These are phyloP conservation scores for Caenorhabditis sp. DNA, from an alignment of 2,888 invertebrate genomes.

Conservation along the genomic window DNA sequence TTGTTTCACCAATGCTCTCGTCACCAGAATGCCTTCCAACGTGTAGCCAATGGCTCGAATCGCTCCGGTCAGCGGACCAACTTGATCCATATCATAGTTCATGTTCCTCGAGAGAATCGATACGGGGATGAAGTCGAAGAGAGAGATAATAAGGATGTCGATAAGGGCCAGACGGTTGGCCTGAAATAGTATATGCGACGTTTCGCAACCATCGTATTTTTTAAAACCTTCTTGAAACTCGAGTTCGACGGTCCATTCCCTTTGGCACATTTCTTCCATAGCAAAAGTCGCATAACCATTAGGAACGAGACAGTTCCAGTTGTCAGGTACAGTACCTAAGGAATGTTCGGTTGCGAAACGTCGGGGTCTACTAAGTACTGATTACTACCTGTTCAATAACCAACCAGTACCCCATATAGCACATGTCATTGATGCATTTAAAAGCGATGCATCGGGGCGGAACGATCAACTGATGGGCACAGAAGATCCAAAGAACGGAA, in stretches of 20 bases:
- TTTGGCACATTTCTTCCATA: neutral
- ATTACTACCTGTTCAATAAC: neutral
- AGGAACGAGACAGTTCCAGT: too few species aligned
- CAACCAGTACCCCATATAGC: neutral
- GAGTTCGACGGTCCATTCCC: too few species aligned
- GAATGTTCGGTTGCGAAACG: too few species aligned
- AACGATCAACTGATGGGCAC: too few species aligned
- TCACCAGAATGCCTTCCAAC: too few species aligned
- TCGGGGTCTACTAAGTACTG: too few species aligned
- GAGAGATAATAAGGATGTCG: neutral
- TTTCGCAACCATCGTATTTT: neutral
- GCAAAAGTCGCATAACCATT: neutral
- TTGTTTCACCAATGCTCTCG: too few species aligned
- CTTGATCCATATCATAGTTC: neutral
- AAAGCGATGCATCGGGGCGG: neutral
- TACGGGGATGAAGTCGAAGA: neutral
- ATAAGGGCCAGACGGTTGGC: neutral
- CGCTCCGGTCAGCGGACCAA: too few species aligned
- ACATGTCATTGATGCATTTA: neutral
- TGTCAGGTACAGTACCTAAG: too few species aligned
- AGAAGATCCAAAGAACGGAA: too few species aligned
- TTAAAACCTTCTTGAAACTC: too few species aligned
- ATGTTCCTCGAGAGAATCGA: neutral
- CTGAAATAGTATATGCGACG: constrained; percentile 8
- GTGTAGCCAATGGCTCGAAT: too few species aligned